A percentile compares a stretch with the other conserved stretches of the same genome.
Conservation (phyloP, 2,888 invertebrate genomes). For the Phalangium opilio region DNA sequence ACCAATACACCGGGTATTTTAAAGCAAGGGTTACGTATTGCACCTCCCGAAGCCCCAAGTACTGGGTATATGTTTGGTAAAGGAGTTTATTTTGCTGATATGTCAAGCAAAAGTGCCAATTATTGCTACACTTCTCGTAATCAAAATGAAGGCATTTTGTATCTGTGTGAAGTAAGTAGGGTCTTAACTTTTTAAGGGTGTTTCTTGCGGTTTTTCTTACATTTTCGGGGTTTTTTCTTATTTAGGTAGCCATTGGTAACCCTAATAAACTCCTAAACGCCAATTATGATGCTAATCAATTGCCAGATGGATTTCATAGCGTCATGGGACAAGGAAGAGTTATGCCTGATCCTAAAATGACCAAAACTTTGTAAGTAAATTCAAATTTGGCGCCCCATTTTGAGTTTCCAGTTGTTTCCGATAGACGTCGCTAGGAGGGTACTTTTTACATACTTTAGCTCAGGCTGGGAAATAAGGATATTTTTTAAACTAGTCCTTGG, state of each 20-base stretch:
- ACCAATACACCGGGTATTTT: conserved; percentile 38
- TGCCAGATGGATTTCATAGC: conserved; percentile 32
- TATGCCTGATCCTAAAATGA: conserved; percentile 26
- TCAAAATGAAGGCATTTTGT: conserved; percentile 61
- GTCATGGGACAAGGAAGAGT: conserved; percentile 32
- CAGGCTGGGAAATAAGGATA: no score
- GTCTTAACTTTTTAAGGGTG: neutral
- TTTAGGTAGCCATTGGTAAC: conserved; percentile 57
- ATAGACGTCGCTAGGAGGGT: neutral
- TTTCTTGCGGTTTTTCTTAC: no score
- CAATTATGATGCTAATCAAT: conserved; percentile 25
- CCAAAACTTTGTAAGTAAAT: neutral
- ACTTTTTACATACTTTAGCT: no score
- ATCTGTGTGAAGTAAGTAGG: conserved; percentile 68
- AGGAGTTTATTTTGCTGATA: conserved; percentile 94
- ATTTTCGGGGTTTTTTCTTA: conserved; percentile 17
- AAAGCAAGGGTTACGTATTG: conserved; percentile 36
- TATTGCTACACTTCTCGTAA: conserved; percentile 64
- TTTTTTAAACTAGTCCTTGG: no score
- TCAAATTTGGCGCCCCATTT: no score
- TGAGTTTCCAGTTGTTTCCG: neutral
- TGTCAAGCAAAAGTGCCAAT: conserved; percentile 96
- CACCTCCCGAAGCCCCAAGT: conserved; percentile 39
- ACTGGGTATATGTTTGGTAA: conserved; percentile 85
- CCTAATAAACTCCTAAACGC: conserved; percentile 40